Conservation (phyloP, 2,113 vertebrate species). For the Oncorhynchus gorbuscha region DNA sequence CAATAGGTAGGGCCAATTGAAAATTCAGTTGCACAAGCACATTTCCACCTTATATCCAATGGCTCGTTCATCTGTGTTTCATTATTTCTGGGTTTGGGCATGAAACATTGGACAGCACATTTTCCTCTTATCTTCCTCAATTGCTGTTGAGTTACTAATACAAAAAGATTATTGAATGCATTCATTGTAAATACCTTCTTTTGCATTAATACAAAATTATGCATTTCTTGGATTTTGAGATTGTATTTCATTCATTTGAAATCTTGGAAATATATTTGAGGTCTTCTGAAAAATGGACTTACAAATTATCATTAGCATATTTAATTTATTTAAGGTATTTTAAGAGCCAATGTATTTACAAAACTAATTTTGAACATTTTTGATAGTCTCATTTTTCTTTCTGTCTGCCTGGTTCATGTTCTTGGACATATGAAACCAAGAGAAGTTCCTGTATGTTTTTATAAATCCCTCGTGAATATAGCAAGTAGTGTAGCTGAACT, state of each 20-base stretch:
- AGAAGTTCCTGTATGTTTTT: slow-evolving; percentile 40
- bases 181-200: too few species aligned
- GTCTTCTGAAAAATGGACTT: slow-evolving; percentile 16
- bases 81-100: too few species aligned
- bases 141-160: too few species aligned
- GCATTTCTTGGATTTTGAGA: slow-evolving; percentile 22
- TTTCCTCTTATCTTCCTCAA: too few species aligned
- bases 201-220: too few species aligned
- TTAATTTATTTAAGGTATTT: not conserved
- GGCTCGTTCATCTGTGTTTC: too few species aligned
- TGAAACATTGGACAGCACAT: too few species aligned
- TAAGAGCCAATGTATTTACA: slow-evolving; percentile 4
- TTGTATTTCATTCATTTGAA: slow-evolving; percentile 43
- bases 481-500: slow-evolving; percentile 49
- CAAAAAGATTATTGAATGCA: too few species aligned
- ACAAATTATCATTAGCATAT: slow-evolving; percentile 24
- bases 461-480: slow-evolving; percentile 51
- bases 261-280: slow-evolving; percentile 32
- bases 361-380: slow-evolving; percentile 28
- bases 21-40: too few species aligned
- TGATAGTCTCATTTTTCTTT: slow-evolving; percentile 10
- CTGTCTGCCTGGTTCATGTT: slow-evolving; percentile 3
- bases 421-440: slow-evolving; percentile 10
- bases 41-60: too few species aligned
- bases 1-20: too few species aligned